These are phyloP conservation scores for Leucosticte australis DNA, from an alignment of 2,113 vertebrate species.

Conservation along the genomic window DNA sequence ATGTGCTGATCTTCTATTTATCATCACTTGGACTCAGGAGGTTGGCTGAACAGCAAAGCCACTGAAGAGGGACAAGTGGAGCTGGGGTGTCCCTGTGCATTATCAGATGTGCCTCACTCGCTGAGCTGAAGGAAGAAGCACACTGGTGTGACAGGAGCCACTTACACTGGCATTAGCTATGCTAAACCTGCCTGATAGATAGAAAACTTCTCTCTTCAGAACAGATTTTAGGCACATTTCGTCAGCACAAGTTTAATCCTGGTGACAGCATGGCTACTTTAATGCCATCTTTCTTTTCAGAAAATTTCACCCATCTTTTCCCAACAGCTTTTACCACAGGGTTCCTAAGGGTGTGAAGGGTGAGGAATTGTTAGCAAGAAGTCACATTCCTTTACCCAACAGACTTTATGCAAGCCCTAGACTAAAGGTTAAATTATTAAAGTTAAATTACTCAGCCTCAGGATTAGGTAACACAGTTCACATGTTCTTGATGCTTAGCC, in stretches of 20 bases:
- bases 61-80: neutral
- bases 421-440: neutral
- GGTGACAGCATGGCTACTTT: neutral
- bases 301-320: neutral
- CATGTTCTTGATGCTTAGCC: neutral
- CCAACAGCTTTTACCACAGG: neutral
- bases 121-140: neutral
- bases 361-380: neutral
- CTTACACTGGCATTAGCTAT: neutral
- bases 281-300: neutral
- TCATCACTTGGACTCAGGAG: neutral
- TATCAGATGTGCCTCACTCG: rapidly evolving
- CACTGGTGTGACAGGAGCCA: neutral
- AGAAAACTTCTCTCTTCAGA: neutral
- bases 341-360: neutral
- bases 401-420: neutral
- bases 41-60: neutral
- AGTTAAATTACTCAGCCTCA: neutral
- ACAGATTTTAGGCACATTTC: neutral
- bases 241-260: slow-evolving; percentile 9
- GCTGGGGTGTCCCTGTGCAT: neutral
- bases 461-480: neutral
- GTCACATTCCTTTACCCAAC: neutral
- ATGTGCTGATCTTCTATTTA: neutral
- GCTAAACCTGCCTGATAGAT: neutral